Evolutionary conservation across 2,888 invertebrate genomes (phyloP).

Genomic region (Aplocera efformata): DNA sequence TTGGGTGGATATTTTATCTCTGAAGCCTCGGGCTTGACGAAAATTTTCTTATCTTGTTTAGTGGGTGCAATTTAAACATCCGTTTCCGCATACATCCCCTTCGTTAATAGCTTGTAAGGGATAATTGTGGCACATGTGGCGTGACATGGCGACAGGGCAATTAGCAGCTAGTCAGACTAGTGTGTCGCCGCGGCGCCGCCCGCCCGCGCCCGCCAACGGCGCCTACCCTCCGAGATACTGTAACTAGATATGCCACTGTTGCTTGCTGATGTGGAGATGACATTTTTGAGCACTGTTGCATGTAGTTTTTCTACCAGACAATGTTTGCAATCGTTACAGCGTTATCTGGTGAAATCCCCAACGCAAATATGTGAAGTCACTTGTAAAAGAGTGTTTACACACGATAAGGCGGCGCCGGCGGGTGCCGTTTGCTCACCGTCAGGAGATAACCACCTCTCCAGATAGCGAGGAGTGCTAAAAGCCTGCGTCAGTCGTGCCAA

Average conservation of each 20-base stretch:
- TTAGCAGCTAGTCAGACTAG: conserved; percentile 56
- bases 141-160: conserved; percentile 73
- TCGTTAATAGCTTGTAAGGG: conserved; percentile 74
- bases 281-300: conserved; percentile 28
- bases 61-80: conserved; percentile 77
- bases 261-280: conserved; percentile 38
- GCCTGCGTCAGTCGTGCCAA: conserved; percentile 61
- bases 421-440: conserved; percentile 51
- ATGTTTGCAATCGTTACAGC: conserved; percentile 39
- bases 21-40: conserved; percentile 35
- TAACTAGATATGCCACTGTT: conserved; percentile 43
- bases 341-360: conserved; percentile 67
- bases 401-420: conserved; percentile 77
- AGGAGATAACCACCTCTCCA: conserved; percentile 58
- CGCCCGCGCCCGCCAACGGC: conserved; percentile 27
- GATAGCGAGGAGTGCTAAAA: conserved; percentile 69
- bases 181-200: conserved; percentile 48
- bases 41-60: conserved; percentile 64
- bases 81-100: conserved; percentile 74
- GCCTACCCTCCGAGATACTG: conserved; percentile 30
- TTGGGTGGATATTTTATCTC: conserved; percentile 20
- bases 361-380: conserved; percentile 71
- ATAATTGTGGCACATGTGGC: conserved; percentile 78
- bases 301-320: conserved; percentile 34
- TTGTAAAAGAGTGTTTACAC: conserved; percentile 71